Conservation (phyloP, 2,113 vertebrate species). For the Amblyornis subalaris region DNA sequence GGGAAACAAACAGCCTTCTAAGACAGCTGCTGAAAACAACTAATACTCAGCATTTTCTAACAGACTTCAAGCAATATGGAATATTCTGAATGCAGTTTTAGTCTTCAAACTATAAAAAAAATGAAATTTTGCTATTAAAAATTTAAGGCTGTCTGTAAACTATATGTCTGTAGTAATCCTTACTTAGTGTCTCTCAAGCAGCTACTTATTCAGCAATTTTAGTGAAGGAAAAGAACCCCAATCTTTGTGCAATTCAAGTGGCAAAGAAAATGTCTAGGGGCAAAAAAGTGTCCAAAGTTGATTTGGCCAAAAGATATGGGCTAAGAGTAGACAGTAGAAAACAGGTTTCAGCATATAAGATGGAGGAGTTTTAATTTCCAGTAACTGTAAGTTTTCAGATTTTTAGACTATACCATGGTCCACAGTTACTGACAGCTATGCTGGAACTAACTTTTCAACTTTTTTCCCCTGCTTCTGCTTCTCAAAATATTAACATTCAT, state of each 20-base stretch:
- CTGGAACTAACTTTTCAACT: neutral
- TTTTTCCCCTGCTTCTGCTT: neutral
- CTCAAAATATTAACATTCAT: neutral
- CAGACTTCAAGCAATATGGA: neutral
- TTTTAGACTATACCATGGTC: neutral
- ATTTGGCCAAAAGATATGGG: neutral
- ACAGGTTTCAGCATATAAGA: neutral
- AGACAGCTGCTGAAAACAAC: neutral
- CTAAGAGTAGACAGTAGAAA: neutral
- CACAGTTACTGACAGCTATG: neutral
- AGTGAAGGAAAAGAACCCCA: rapidly evolving
- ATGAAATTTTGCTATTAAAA: neutral
- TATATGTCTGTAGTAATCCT: neutral
- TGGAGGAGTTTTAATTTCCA: neutral
- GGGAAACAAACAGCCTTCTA: neutral
- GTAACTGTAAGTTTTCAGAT: neutral
- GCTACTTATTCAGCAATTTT: neutral
- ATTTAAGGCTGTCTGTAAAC: neutral
- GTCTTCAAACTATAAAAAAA: neutral
- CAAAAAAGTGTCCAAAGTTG: neutral
- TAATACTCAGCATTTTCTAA: neutral
- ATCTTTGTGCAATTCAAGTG: neutral
- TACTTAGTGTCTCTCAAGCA: neutral
- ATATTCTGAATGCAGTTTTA: neutral
- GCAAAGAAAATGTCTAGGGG: neutral